phyloP scores from a whole-genome alignment of 2,113 vertebrate species.

The Silurus glanis region DNA sequence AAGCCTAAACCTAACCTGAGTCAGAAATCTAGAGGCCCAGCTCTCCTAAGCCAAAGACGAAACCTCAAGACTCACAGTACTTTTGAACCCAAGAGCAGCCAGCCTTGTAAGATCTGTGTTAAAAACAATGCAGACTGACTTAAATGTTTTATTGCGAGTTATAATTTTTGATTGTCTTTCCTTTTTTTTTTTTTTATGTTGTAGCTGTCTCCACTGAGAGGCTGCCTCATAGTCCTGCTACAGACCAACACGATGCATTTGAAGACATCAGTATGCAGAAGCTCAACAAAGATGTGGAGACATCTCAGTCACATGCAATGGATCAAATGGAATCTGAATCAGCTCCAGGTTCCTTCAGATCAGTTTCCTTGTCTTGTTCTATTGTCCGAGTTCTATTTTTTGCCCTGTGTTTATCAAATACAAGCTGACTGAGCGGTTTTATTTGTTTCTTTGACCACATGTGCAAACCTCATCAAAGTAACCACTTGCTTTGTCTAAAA shows the following conservation, averaged over 20 bases:
- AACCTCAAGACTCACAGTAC: neutral
- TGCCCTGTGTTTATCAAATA: neutral
- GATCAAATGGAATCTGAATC: neutral
- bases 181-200: neutral
- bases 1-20: slow-evolving; percentile 29
- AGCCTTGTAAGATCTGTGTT: slow-evolving; percentile 8
- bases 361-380: neutral
- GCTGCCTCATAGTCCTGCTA: neutral
- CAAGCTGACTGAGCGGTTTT: neutral
- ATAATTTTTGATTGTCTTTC: neutral
- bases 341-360: neutral
- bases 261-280: neutral
- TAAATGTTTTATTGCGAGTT: neutral
- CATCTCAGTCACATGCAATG: neutral
- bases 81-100: neutral
- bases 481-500: neutral
- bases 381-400: neutral
- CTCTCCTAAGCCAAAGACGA: slow-evolving; percentile 4
- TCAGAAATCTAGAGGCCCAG: slow-evolving; percentile 8
- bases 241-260: neutral
- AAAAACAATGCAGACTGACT: neutral
- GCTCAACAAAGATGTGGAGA: neutral
- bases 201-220: neutral
- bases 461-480: neutral
- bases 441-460: neutral